These are phyloP conservation scores for Nothobranchius kuhntae DNA, from an alignment of 2,113 vertebrate genomes.

Conservation along the genomic window DNA sequence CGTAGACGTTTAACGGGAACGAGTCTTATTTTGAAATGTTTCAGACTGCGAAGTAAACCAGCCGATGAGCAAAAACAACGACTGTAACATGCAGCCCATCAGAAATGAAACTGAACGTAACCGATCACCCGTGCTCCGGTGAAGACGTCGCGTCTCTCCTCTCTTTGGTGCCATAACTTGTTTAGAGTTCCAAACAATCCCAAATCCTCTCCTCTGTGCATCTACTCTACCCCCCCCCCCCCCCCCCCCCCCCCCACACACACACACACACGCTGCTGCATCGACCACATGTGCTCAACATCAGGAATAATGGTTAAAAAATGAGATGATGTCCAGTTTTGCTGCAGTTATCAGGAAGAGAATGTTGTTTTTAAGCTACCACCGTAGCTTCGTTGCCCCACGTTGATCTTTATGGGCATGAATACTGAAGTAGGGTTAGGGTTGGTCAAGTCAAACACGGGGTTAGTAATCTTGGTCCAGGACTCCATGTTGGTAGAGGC, in stretches of 20 bases:
- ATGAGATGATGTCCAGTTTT: conserved; percentile 31
- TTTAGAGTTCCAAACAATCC: conserved; percentile 41
- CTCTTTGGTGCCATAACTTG: conserved; percentile 67
- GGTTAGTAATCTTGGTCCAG: conserved; percentile 59
- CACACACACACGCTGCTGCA: conserved; percentile 40
- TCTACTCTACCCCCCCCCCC: not conserved
- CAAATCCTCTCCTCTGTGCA: conserved; percentile 42
- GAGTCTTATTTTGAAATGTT: conserved; percentile 50
- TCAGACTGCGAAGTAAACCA: conserved; percentile 21
- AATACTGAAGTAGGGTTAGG: conserved; percentile 1
- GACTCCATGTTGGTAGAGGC: conserved; percentile 20
- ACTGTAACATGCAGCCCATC: not conserved
- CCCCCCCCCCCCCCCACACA: conserved; percentile 12
- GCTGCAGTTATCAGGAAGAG: conserved; percentile 44
- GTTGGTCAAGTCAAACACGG: not conserved
- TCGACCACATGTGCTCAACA: conserved; percentile 49
- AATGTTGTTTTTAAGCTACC: not conserved
- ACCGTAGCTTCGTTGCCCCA: conserved; percentile 24
- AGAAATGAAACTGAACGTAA: conserved; percentile 32
- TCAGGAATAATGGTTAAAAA: not conserved
- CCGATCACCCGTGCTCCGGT: conserved; percentile 34
- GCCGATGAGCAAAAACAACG: conserved; percentile 12
- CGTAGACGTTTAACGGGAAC: conserved; percentile 50
- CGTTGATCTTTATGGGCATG: conserved; percentile 11
- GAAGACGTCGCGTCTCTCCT: conserved; percentile 15